Conservation (phyloP, 2,113 vertebrate species). For the Neogale vison region DNA sequence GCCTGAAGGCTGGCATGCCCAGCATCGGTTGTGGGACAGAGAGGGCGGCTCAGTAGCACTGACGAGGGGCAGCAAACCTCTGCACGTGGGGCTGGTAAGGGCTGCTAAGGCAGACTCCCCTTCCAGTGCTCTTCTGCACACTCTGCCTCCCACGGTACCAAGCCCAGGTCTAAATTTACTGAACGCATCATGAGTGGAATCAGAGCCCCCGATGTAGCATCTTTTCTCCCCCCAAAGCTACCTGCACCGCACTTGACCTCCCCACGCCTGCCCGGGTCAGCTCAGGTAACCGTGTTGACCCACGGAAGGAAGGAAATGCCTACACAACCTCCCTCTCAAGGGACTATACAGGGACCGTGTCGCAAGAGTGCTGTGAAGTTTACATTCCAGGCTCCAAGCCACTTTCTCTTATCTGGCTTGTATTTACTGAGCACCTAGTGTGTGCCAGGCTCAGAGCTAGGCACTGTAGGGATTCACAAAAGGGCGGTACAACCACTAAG, state of each 20-base stretch:
- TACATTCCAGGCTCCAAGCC: not conserved
- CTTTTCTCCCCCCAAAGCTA: not conserved
- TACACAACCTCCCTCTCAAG: not conserved
- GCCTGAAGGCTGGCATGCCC: not conserved
- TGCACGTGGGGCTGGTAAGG: not conserved
- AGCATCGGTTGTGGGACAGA: not conserved
- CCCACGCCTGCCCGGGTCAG: too few species aligned
- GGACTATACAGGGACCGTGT: rapidly evolving
- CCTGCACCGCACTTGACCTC: rapidly evolving
- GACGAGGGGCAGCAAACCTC: rapidly evolving
- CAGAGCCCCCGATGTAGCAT: not conserved
- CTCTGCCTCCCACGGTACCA: not conserved
- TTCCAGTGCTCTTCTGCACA: not conserved
- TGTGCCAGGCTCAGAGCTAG: not conserved
- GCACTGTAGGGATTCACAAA: not conserved
- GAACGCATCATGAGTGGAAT: rapidly evolving
- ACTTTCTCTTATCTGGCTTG: not conserved
- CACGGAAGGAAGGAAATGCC: not conserved
- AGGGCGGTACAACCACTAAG: not conserved
- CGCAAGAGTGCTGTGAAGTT: not conserved
- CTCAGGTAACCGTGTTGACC: not conserved
- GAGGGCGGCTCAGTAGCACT: too few species aligned
- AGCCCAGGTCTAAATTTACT: not conserved
- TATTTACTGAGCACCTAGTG: not conserved
- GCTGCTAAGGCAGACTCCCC: not conserved